These are phyloP conservation scores for Adelosebastes latens DNA, from an alignment of 2,797 vertebrate genomes.

Conservation along the genomic window DNA sequence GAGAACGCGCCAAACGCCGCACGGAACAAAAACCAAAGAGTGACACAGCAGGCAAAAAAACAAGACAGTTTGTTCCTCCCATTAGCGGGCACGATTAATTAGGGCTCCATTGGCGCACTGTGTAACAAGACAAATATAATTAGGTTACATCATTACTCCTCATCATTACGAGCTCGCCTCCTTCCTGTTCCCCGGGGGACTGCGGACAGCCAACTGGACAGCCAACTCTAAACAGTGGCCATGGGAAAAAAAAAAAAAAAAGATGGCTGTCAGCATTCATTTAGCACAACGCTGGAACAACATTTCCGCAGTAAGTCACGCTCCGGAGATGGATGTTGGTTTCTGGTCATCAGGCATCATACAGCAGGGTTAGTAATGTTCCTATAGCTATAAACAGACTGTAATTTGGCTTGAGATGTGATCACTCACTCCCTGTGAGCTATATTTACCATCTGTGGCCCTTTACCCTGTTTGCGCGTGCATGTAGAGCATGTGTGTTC, in stretches of 20 bases:
- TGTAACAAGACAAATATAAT: conserved; percentile 71
- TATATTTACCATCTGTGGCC: conserved; percentile 69
- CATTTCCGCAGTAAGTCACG: conserved; percentile 32
- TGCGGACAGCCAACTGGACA: conserved; percentile 38
- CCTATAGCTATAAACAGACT: conserved; percentile 62
- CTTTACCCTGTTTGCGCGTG: conserved; percentile 39
- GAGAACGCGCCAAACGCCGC: neutral
- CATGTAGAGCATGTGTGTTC: conserved; percentile 25
- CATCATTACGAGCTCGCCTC: conserved; percentile 45
- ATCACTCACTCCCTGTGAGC: conserved; percentile 57
- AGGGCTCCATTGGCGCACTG: conserved; percentile 36
- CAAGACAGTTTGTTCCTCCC: conserved; percentile 41
- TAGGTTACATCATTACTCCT: conserved; percentile 62
- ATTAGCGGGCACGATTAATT: conserved; percentile 66
- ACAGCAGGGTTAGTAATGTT: conserved; percentile 40
- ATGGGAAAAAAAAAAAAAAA: neutral
- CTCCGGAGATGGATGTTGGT: conserved; percentile 43
- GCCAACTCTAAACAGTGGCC: conserved; percentile 34
- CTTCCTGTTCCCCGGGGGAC: conserved; percentile 33
- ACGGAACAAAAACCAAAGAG: conserved; percentile 30
- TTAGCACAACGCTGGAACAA: conserved; percentile 22
- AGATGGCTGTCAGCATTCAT: conserved; percentile 58
- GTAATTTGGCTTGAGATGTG: conserved; percentile 48
- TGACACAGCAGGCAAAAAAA: conserved; percentile 35
- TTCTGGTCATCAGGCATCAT: conserved; percentile 49